Evolutionary conservation across 2,888 invertebrate genomes (phyloP).

Genomic region (Acleris cristana): DNA sequence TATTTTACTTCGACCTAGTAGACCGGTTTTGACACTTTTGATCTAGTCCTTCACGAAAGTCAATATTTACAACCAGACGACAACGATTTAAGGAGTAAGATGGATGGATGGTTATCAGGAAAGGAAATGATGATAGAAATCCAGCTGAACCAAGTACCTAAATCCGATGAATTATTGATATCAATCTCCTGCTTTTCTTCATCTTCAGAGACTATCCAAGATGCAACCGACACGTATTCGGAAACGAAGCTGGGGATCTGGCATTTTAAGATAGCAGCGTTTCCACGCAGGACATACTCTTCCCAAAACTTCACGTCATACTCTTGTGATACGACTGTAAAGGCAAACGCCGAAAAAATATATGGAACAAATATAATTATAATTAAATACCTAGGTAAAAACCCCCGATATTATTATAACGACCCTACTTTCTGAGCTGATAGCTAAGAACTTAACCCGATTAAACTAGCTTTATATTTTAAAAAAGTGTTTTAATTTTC

Average conservation of each 20-base stretch:
- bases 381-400: too few relatives aligned
- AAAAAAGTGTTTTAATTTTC: too few relatives aligned
- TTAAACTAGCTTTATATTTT: too few relatives aligned
- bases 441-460: not conserved
- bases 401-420: too few relatives aligned
- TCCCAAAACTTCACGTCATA: constrained; percentile 96
- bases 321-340: constrained; percentile 94
- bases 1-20: not conserved
- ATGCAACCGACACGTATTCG: constrained; percentile 93
- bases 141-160: constrained; percentile 58
- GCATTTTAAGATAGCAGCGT: constrained; percentile 95
- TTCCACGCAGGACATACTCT: constrained; percentile 95
- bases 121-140: not conserved
- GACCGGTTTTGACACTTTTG: not conserved
- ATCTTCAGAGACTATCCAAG: constrained; percentile 93
- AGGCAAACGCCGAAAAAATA: constrained; percentile 31
- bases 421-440: too few relatives aligned
- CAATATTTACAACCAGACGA: constrained; percentile 1
- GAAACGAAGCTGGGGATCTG: constrained; percentile 96
- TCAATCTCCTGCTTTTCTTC: constrained; percentile 73
- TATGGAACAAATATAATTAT: too few relatives aligned
- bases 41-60: not conserved
- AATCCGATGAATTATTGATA: constrained; percentile 60
- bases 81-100: not conserved
- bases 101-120: constrained; percentile 25